A percentile compares a stretch with the other conserved stretches of the same genome.
Evolutionary conservation across 2,113 vertebrate species (phyloP).

Genomic region (Corapipo altera): DNA sequence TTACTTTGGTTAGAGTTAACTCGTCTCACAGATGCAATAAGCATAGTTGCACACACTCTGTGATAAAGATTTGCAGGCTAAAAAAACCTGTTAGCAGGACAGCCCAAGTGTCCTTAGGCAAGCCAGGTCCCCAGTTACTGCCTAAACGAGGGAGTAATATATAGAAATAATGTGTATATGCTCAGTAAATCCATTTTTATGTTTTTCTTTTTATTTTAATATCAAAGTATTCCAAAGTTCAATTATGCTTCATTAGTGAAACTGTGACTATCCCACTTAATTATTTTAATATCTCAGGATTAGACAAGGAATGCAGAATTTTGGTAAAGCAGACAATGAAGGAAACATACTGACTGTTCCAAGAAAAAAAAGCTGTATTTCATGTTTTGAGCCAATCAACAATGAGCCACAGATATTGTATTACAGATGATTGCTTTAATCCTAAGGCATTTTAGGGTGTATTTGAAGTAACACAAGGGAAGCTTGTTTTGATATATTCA

Average conservation of each 20-base stretch:
- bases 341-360: slow-evolving; percentile 39
- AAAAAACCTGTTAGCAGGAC: neutral
- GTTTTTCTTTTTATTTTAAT: slow-evolving; percentile 54
- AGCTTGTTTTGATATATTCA: slow-evolving; percentile 61
- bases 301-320: slow-evolving; percentile 66
- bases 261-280: slow-evolving; percentile 67
- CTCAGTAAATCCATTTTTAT: slow-evolving; percentile 26
- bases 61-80: neutral
- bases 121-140: neutral
- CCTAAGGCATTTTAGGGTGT: slow-evolving; percentile 67
- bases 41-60: neutral
- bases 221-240: slow-evolving; percentile 61
- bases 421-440: slow-evolving; percentile 75
- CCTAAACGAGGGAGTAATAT: neutral
- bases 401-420: slow-evolving; percentile 58
- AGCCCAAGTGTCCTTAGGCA: neutral
- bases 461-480: slow-evolving; percentile 65
- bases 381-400: slow-evolving; percentile 68
- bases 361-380: slow-evolving; percentile 65
- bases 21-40: neutral
- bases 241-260: slow-evolving; percentile 71
- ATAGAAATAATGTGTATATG: neutral
- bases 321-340: slow-evolving; percentile 51
- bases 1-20: neutral
- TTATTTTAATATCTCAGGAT: slow-evolving; percentile 71